Evolutionary conservation across 2,113 vertebrate species (phyloP).

Genomic region (Cariama cristata): DNA sequence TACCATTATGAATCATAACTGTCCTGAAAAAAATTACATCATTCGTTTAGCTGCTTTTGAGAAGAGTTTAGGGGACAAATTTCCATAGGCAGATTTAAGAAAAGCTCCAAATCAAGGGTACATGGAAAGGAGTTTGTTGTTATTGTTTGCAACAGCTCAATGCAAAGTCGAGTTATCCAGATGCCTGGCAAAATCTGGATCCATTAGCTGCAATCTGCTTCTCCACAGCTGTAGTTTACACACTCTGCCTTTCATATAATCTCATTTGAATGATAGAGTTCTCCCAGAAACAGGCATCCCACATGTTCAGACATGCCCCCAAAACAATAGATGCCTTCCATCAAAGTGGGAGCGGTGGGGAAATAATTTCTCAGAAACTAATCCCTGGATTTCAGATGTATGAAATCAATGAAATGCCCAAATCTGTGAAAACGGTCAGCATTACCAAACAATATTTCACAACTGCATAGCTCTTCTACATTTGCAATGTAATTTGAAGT

Average conservation of each 20-base stretch:
- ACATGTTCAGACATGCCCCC: constrained; percentile 11
- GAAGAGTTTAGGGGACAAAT: background rate
- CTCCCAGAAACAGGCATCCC: constrained; percentile 46
- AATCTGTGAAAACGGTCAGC: background rate
- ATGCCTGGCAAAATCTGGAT: constrained; percentile 34
- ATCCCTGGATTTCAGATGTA: constrained; percentile 61
- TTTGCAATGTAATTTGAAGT: background rate
- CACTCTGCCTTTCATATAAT: constrained; percentile 39
- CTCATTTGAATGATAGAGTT: constrained; percentile 26
- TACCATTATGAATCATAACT: background rate
- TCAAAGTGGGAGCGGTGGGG: constrained; percentile 22
- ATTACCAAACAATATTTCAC: background rate
- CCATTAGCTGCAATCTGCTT: constrained; percentile 17
- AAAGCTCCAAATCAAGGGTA: background rate
- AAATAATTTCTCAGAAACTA: constrained; percentile 54
- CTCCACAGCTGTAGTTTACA: constrained; percentile 26
- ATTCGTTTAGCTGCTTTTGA: background rate
- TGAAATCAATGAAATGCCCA: constrained; percentile 34
- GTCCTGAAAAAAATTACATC: background rate
- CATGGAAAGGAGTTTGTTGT: background rate
- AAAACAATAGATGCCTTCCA: constrained; percentile 56
- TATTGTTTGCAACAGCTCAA: background rate
- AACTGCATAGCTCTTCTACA: background rate
- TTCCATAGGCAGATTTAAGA: background rate
- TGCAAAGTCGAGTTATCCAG: background rate